Evolutionary conservation across 2,888 invertebrate genomes (phyloP), one percentile per base, ranked within the genome.

Genomic region (Noctua pronuba): DNA sequence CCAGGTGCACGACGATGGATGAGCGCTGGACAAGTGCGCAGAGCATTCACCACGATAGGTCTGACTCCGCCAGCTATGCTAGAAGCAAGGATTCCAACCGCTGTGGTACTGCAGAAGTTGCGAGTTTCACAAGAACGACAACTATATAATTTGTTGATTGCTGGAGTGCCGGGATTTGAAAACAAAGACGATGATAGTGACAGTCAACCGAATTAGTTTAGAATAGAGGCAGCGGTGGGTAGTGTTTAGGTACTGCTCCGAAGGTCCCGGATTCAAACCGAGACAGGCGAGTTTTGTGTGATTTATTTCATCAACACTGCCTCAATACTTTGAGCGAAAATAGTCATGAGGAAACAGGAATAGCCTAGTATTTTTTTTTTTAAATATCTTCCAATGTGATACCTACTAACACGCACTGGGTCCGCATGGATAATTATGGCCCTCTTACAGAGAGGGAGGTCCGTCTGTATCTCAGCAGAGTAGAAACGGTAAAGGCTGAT

Each of bases 1-100:
- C 96, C 96, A 8, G 93, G 95, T 44, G 89, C 94, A 77, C 92
- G 95, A 46, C 96, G 96, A 49, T 96, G 95, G 95, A 82, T 96
- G 75, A 95, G 89, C 76, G 83, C 91, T 46, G 95, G 94, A 24
- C 96, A 96, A 93, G 89, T 94, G 28, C 93, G 93, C 16, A 92
- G 95, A 77, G 92, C 94, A n/a, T 95, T 92, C 84, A 82, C 85
- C 46, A 95, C 95, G 8, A 80, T 96, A 28, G 95, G 95, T 8
- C 89, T 96, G 11, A 88, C 88, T 70, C 86, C 90, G 24, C 85
- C 89, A 78, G 90, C 91, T 10, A 44, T 77, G 46, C 60, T 90
- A 38, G 89, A 91, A 41, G 95, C 95, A 35, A 92, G 84, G 77
- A 89, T 92, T 58, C 80, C 94, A 5, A 90, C 89, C 71, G 92